Conservation (phyloP, 2,113 vertebrate genomes). For the Pelecanus crispus region DNA sequence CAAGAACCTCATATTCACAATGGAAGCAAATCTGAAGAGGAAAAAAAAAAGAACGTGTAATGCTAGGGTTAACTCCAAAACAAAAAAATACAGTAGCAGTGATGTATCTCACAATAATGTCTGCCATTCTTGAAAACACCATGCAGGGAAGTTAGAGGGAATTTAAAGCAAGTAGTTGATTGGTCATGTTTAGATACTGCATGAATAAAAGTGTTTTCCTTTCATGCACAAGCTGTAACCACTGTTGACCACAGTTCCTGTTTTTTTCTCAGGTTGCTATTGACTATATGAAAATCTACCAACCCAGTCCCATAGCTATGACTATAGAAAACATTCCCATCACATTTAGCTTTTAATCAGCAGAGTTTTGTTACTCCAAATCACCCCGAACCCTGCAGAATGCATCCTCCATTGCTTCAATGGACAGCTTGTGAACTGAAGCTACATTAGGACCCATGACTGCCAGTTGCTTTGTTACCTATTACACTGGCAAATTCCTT, state of each 20-base stretch:
- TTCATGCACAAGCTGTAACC: rapidly evolving
- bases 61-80: background rate
- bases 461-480: background rate
- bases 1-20: background rate
- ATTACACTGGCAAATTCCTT: background rate
- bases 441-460: background rate
- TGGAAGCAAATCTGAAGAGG: background rate
- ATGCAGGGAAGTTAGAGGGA: background rate
- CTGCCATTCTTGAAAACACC: background rate
- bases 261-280: background rate
- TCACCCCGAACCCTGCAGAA: background rate
- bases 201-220: background rate
- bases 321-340: background rate
- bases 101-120: background rate
- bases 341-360: background rate
- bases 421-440: background rate
- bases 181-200: too few relatives aligned
- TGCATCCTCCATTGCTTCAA: background rate
- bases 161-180: background rate
- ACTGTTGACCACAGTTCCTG: background rate
- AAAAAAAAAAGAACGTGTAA: background rate
- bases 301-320: background rate
- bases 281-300: background rate
- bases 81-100: background rate
- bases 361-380: background rate